Base-by-base conservation (phyloP, 1,140 invertebrate genomes). In the Luehdorfia chinensis region DNA sequence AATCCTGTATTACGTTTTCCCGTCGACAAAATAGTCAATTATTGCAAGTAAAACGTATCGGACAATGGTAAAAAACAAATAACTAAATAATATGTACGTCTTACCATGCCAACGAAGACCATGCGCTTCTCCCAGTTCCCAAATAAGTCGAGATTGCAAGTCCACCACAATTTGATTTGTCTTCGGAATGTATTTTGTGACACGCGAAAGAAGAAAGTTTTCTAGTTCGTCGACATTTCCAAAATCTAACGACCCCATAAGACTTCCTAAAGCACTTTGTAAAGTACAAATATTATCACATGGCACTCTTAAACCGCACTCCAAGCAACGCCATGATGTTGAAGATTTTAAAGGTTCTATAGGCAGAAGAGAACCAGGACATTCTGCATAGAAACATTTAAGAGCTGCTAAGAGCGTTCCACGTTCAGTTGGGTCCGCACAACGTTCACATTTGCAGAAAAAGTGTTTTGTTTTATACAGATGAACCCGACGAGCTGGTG, bases 401-500 rank as follows among this genome's bases (percentile, higher is more conserved):
- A 90, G 66, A 13, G 87, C 87, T 4, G 81, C 71, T 16, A 89
- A 61, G n/a, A 84, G 52, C 1, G 87, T 88, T 5, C 84, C 87
- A 16, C 80, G 74, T 69, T 89, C 94, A 32, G 90, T 91, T 0
- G 90, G 90, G 81, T 95, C 94, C 21, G 77, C 70, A 68, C 94
- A 95, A 19, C 94, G 87, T 9, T 74, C 59, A 66, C 94, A 96
- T 7, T 75, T 74, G 66, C 94, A 96, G 18, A 87, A 77, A 70
- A 96, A 96, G 65, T 92, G 89, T 87, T 95, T 95, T 1, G 92
- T 94, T 48, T 88, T 87, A 37, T 78, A 85, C 2, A 95, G 84
- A 66, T 93, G 91, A 11, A 90, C 80, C 28, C 92, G 84, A 41
- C 94, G 79, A 1, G 90, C 87, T 0, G 87, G 74, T 1, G 92